A percentile compares a stretch with the other conserved stretches of the same genome.
phyloP scores from a whole-genome alignment of 2,888 invertebrate species.

The Cheilosia vulpina region DNA sequence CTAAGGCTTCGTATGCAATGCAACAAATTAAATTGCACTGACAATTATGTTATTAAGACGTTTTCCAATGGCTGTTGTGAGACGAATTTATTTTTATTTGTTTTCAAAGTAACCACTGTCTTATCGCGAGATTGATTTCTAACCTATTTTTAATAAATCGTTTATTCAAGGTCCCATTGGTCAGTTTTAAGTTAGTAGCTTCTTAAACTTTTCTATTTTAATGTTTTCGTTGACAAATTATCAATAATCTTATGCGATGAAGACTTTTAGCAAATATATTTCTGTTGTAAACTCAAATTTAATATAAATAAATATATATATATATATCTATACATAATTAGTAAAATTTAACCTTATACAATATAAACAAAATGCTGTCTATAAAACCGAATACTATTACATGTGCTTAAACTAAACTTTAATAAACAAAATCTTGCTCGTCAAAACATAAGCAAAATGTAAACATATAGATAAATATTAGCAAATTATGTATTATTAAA shows the following conservation, averaged over 20 bases:
- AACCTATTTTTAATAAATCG: too few species aligned
- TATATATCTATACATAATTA: slow-evolving; percentile 19
- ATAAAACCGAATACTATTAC: slow-evolving; percentile 62
- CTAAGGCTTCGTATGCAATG: too few species aligned
- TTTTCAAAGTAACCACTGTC: background rate
- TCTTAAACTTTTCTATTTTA: background rate
- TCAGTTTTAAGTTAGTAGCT: background rate
- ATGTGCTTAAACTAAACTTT: slow-evolving; percentile 54
- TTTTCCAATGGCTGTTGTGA: too few species aligned
- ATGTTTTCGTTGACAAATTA: slow-evolving; percentile 25
- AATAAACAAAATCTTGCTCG: slow-evolving; percentile 33
- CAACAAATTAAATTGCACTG: too few species aligned
- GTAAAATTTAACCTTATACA: slow-evolving; percentile 38
- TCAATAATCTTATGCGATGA: slow-evolving; percentile 62
- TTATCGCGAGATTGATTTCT: too few species aligned
- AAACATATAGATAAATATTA: slow-evolving; percentile 35
- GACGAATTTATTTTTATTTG: background rate
- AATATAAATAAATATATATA: slow-evolving; percentile 33
- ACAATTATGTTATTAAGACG: too few species aligned
- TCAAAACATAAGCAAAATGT: slow-evolving; percentile 26
- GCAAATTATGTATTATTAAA: slow-evolving; percentile 17
- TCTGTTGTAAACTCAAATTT: slow-evolving; percentile 60
- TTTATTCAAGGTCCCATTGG: slow-evolving; percentile 6
- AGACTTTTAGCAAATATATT: slow-evolving; percentile 67
- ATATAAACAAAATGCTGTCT: slow-evolving; percentile 27